Conservation (phyloP, 2,888 invertebrate species). For the Zeuzera pyrina region DNA sequence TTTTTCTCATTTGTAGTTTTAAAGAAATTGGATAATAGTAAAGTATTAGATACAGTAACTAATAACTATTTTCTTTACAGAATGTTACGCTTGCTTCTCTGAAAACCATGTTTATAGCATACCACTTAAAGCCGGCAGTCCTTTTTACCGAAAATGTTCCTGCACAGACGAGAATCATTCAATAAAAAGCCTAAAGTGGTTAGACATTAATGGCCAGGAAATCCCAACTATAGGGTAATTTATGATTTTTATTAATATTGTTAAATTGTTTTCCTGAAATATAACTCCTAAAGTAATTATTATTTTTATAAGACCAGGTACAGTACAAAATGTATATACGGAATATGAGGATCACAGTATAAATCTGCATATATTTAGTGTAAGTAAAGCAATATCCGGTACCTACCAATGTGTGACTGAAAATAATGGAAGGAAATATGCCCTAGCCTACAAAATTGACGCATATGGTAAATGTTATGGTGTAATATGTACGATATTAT, state of each 20-base stretch:
- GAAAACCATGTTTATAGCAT: slow-evolving; percentile 20
- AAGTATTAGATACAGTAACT: no score
- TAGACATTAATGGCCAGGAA: slow-evolving; percentile 28
- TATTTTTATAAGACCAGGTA: slow-evolving; percentile 63
- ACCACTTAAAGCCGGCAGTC: slow-evolving; percentile 28
- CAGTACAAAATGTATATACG: slow-evolving; percentile 38
- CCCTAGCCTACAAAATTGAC: slow-evolving; percentile 28
- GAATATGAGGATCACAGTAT: slow-evolving; percentile 30
- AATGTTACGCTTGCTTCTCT: slow-evolving; percentile 34
- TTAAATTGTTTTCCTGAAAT: neutral
- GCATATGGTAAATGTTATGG: slow-evolving; percentile 49
- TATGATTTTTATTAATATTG: slow-evolving; percentile 6
- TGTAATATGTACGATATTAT: no score
- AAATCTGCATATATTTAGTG: slow-evolving; percentile 35
- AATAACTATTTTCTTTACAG: slow-evolving; percentile 25
- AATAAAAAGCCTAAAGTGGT: slow-evolving; percentile 32
- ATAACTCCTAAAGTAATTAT: slow-evolving; percentile 35
- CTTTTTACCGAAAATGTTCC: slow-evolving; percentile 41
- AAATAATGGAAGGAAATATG: slow-evolving; percentile 26
- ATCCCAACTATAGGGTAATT: slow-evolving; percentile 40
- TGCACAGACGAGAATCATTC: slow-evolving; percentile 31
- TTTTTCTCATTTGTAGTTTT: no score
- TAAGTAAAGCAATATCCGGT: slow-evolving; percentile 42
- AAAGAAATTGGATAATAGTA: no score
- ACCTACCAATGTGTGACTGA: slow-evolving; percentile 41